phyloP scores from a whole-genome alignment of 2,797 vertebrate genomes.

The Tauraco hartlaubi region DNA sequence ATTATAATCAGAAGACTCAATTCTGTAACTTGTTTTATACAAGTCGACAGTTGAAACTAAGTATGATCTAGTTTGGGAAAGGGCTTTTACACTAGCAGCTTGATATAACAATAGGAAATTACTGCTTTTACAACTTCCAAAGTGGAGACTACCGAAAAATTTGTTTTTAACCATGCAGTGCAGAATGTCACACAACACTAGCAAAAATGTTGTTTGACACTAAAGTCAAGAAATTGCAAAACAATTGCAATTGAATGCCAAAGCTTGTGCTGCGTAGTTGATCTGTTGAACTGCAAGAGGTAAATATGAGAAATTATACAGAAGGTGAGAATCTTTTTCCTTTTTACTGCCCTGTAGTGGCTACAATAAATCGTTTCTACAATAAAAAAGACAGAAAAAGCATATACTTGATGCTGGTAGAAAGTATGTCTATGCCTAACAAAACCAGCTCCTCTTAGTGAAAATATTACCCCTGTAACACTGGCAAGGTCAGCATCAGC shows the following conservation, averaged over 20 bases:
- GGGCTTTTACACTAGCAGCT: not conserved
- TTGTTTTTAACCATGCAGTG: not conserved
- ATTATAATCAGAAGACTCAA: not conserved
- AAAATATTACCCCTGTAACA: constrained; percentile 23
- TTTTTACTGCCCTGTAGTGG: not conserved
- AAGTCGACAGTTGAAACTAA: not conserved
- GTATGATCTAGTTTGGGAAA: not conserved
- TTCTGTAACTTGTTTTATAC: not conserved
- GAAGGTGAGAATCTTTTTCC: not conserved
- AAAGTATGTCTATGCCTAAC: not conserved
- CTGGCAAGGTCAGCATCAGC: not conserved
- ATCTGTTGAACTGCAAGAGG: not conserved
- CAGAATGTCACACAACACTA: not conserved
- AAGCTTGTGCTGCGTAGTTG: not conserved
- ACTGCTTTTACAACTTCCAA: not conserved
- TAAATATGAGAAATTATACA: not conserved
- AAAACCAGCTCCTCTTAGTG: not conserved
- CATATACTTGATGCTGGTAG: not conserved
- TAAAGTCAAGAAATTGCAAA: not conserved
- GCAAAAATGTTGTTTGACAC: not conserved
- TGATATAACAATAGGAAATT: not conserved
- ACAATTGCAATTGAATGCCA: not conserved
- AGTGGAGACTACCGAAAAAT: not conserved
- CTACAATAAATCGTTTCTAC: not conserved
- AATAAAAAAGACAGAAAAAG: not conserved